Conservation (phyloP, 2,113 vertebrate genomes). For the Mugil cephalus region DNA sequence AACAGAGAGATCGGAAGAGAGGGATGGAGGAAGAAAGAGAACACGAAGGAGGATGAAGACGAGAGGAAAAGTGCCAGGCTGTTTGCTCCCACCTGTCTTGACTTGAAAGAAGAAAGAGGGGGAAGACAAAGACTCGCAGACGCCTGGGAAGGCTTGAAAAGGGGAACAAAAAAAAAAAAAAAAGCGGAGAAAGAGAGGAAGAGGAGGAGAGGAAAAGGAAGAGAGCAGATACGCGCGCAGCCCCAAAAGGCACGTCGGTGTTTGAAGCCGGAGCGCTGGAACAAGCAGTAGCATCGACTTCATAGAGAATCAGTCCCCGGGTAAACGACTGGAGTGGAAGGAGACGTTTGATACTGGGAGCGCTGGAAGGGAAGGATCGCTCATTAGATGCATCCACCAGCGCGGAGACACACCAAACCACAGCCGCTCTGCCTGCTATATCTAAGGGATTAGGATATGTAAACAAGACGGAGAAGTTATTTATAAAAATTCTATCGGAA, state of each 20-base stretch:
- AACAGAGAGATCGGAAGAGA: conserved; percentile 42
- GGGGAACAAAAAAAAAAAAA: conserved; percentile 68
- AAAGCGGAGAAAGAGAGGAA: conserved; percentile 58
- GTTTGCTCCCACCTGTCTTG: conserved; percentile 81
- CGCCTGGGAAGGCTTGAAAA: conserved; percentile 78
- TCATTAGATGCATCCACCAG: conserved; percentile 74
- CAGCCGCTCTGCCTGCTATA: conserved; percentile 28
- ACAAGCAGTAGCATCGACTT: conserved; percentile 75
- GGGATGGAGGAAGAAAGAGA: conserved; percentile 52
- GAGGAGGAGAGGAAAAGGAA: conserved; percentile 73
- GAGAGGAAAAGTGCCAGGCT: conserved; percentile 73
- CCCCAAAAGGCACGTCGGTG: conserved; percentile 77
- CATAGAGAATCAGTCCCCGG: conserved; percentile 76
- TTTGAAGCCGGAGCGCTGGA: conserved; percentile 78
- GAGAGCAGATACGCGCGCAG: conserved; percentile 67
- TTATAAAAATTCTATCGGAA: conserved; percentile 36
- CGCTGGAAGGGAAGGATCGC: conserved; percentile 72
- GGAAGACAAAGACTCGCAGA: conserved; percentile 73
- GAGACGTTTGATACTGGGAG: conserved; percentile 78
- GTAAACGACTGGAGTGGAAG: conserved; percentile 80
- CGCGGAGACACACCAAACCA: conserved; percentile 49
- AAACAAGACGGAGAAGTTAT: conserved; percentile 62
- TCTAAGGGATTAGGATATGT: conserved; percentile 70
- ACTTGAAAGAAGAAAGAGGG: conserved; percentile 73
- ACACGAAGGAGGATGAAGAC: conserved; percentile 68